phyloP scores from a whole-genome alignment of 2,797 vertebrate species.

The Chelonia mydas region DNA sequence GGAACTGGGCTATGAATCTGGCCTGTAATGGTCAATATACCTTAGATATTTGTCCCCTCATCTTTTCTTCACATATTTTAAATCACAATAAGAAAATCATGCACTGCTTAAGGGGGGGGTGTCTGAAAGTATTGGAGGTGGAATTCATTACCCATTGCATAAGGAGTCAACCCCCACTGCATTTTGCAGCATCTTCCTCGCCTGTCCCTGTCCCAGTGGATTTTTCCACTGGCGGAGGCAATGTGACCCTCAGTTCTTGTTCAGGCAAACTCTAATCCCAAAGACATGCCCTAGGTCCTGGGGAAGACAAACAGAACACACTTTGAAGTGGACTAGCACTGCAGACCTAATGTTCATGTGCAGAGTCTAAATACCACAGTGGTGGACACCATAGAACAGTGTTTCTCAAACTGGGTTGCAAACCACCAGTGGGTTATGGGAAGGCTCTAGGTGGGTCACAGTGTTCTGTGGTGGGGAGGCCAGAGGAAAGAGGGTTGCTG shows the following conservation, averaged over 20 bases:
- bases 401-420: not conserved
- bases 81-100: not conserved
- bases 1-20: not conserved
- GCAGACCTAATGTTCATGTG: not conserved
- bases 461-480: not conserved
- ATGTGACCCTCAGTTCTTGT: too few relatives aligned
- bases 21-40: not conserved
- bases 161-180: not conserved
- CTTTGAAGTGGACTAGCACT: fast-evolving
- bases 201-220: fast-evolving
- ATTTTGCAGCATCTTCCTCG: not conserved
- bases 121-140: not conserved
- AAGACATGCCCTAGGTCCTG: not conserved
- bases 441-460: not conserved
- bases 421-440: not conserved
- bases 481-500: not conserved
- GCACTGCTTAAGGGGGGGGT: not conserved
- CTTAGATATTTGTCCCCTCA: too few relatives aligned
- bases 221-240: not conserved
- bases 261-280: not conserved
- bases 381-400: not conserved
- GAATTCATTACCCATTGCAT: not conserved
- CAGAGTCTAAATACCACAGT: not conserved
- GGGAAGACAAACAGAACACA: fast-evolving
- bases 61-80: not conserved